Evolutionary conservation across 2,113 vertebrate species (phyloP), one percentile per base, ranked within the genome.

Genomic region (Istiophorus platypterus): DNA sequence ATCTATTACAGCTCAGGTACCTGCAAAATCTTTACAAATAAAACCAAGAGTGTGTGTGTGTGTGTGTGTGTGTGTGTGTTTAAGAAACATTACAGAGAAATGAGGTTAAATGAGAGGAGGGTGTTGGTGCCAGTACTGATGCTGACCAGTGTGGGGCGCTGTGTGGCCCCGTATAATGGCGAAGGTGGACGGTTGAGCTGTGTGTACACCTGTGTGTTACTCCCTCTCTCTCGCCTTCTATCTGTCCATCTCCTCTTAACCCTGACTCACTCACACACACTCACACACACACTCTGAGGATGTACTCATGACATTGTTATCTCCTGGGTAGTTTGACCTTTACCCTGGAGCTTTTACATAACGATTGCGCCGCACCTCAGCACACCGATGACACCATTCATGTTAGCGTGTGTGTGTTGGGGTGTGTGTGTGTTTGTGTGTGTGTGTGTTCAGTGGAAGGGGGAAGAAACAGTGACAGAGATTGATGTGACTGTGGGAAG

Each of bases 251-350:
- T 41, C 31, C 31, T 34, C 31, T 34, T 34, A 3, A 31, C 75
- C 45, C 18, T 34, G 56, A 34, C 76, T 64, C 85, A 79, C 78
- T 17, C 37, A 31, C 49, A n/a, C 31, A 31, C 75, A 42, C 18
- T 34, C 61, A 34, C 76, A 68, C 85, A 79, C 78, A 20, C 37
- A 31, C 49, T 70, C 11, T 66, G 52, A 67, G 45, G 47, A 75
- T 24, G 81, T 27, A 51, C 74, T 79, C 75, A 17, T 83, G 22
- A 54, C 52, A 45, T 57, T 13, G 11, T 80, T 80, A 85, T 76
- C 76, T 68, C 10, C 1, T 64, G 75, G 70, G 76, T 67, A 78
- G 66, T 71, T 81, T 85, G 81, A 91, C 81, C 77, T 90, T 91
- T 88, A 49, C 24, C 76, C 81, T 70, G 69, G 6, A 24, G 61